These are phyloP conservation scores for Carapus acus DNA, from an alignment of 2,797 vertebrate species.

Conservation along the genomic window DNA sequence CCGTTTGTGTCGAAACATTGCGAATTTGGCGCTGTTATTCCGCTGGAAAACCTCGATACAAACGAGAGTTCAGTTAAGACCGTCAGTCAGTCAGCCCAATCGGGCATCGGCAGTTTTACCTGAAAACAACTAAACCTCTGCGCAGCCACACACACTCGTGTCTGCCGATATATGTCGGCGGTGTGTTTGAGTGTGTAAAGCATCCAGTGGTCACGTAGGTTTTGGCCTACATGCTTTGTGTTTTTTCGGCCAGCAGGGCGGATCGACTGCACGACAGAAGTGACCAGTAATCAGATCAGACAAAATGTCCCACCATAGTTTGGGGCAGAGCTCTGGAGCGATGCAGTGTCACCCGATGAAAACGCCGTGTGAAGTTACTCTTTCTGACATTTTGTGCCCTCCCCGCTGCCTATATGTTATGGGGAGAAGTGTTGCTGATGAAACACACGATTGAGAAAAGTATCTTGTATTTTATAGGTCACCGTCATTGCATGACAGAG, in stretches of 20 bases:
- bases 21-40: slow-evolving; percentile 19
- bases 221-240: slow-evolving; percentile 47
- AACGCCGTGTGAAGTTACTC: slow-evolving; percentile 46
- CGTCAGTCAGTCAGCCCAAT: slow-evolving; percentile 13
- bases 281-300: slow-evolving; percentile 50
- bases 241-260: slow-evolving; percentile 51
- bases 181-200: slow-evolving; percentile 19
- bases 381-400: slow-evolving; percentile 26
- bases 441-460: slow-evolving; percentile 75
- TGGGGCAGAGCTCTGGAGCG: slow-evolving; percentile 25
- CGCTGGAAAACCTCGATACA: slow-evolving; percentile 22
- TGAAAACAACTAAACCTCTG: slow-evolving; percentile 61
- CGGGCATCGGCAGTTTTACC: slow-evolving; percentile 72
- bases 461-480: slow-evolving; percentile 96
- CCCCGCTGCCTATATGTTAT: slow-evolving; percentile 18
- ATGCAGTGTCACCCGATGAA: slow-evolving; percentile 18
- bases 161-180: slow-evolving; percentile 24
- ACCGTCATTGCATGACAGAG: slow-evolving; percentile 94
- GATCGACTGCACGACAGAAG: slow-evolving; percentile 41
- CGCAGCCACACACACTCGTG: slow-evolving; percentile 39
- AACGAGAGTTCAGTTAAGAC: slow-evolving; percentile 35
- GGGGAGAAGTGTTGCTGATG: slow-evolving; percentile 29
- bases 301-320: slow-evolving; percentile 62
- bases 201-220: slow-evolving; percentile 47
- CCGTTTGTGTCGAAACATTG: slow-evolving; percentile 12